A percentile compares a stretch with the other conserved stretches of the same genome.
phyloP scores from a whole-genome alignment of 2,888 invertebrate genomes.

The Dendrolimus houi region DNA sequence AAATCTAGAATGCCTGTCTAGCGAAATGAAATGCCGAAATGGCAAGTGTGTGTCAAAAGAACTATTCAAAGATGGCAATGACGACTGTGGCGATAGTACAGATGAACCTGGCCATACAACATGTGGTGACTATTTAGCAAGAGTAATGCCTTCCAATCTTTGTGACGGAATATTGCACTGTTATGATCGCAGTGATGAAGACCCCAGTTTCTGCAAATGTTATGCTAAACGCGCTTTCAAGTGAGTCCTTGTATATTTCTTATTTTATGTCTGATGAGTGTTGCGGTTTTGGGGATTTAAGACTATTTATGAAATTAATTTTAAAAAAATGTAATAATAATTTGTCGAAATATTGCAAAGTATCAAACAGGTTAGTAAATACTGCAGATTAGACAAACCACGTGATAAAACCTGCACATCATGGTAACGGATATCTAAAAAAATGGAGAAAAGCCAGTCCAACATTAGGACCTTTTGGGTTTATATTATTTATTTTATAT shows the following conservation, averaged over 20 bases:
- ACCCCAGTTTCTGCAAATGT: slow-evolving; percentile 79
- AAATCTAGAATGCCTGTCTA: slow-evolving; percentile 75
- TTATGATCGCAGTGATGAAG: slow-evolving; percentile 85
- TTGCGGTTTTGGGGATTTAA: no score
- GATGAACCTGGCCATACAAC: slow-evolving; percentile 81
- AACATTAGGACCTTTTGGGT: no score
- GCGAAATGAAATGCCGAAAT: slow-evolving; percentile 81
- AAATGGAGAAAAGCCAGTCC: no score
- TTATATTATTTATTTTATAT: no score
- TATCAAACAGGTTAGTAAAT: no score
- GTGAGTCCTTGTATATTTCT: slow-evolving; percentile 25
- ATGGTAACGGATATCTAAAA: no score
- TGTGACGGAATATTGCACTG: slow-evolving; percentile 89
- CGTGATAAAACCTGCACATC: no score
- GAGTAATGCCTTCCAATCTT: slow-evolving; percentile 80
- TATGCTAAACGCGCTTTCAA: slow-evolving; percentile 46
- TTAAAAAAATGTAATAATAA: no score
- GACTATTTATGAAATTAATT: no score
- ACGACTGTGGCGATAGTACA: slow-evolving; percentile 83
- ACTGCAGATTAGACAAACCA: no score
- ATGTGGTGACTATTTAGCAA: slow-evolving; percentile 80
- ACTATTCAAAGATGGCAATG: slow-evolving; percentile 79
- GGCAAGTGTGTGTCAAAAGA: slow-evolving; percentile 82
- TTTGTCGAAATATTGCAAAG: no score
- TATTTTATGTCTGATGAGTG: no score